phyloP scores from a whole-genome alignment of 2,797 vertebrate genomes.

The Cygnus olor region DNA sequence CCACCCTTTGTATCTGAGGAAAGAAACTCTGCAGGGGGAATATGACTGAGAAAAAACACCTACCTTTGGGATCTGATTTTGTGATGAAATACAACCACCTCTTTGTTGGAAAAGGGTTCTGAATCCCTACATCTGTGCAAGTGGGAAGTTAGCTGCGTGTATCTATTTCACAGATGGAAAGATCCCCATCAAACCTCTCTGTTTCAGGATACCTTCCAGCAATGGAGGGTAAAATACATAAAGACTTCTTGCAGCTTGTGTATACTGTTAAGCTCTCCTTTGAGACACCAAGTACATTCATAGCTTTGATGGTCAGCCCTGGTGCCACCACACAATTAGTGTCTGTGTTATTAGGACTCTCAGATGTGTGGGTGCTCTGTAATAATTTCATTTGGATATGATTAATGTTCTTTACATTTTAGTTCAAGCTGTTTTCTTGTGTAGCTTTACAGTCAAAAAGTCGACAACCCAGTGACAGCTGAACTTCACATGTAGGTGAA shows the following conservation, averaged over 20 bases:
- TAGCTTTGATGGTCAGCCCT: slow-evolving; percentile 44
- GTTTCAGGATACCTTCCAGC: slow-evolving; percentile 50
- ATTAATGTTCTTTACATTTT: background rate
- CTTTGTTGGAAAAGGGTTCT: slow-evolving; percentile 60
- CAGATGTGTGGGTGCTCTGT: background rate
- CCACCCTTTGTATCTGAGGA: slow-evolving; percentile 23
- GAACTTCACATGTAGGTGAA: background rate
- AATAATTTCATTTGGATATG: background rate
- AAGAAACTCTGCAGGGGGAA: background rate
- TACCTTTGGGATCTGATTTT: slow-evolving; percentile 60
- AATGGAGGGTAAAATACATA: slow-evolving; percentile 34
- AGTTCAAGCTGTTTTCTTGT: background rate
- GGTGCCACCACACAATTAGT: slow-evolving; percentile 23
- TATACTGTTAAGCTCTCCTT: slow-evolving; percentile 19
- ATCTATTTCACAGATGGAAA: slow-evolving; percentile 65
- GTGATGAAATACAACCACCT: slow-evolving; percentile 65
- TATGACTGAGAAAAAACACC: slow-evolving; percentile 45
- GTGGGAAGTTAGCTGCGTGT: slow-evolving; percentile 61
- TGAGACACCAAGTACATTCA: slow-evolving; percentile 56
- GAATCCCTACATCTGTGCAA: slow-evolving; percentile 64
- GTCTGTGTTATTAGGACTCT: slow-evolving; percentile 6
- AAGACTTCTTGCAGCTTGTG: slow-evolving; percentile 31
- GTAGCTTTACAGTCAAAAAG: background rate
- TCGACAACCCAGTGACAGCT: background rate
- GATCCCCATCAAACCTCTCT: slow-evolving; percentile 48